Conservation (phyloP, 1,140 invertebrate species). For the Acyrthosiphon pisum region DNA sequence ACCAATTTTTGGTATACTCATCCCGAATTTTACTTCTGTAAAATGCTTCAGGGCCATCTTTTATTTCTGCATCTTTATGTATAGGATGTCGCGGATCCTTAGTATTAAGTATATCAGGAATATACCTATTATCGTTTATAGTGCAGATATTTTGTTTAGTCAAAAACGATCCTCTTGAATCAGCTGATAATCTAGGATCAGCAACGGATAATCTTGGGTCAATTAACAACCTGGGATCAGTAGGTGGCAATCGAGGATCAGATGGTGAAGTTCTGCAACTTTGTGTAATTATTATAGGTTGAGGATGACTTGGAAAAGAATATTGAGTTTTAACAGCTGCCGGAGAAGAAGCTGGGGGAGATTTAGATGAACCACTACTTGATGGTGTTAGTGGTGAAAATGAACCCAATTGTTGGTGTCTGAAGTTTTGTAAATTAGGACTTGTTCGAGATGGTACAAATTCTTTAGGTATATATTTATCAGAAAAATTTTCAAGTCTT, state of each 20-base stretch:
- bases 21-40: slow-evolving; percentile 52
- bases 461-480: slow-evolving; percentile 82
- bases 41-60: slow-evolving; percentile 55
- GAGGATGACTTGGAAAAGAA: slow-evolving; percentile 80
- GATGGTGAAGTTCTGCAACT: slow-evolving; percentile 32
- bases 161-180: slow-evolving; percentile 53
- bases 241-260: background rate
- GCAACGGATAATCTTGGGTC: slow-evolving; percentile 24
- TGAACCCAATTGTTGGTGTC: slow-evolving; percentile 59
- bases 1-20: slow-evolving; percentile 54
- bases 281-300: slow-evolving; percentile 59
- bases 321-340: slow-evolving; percentile 75
- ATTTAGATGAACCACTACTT: slow-evolving; percentile 57
- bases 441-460: slow-evolving; percentile 63
- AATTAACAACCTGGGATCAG: slow-evolving; percentile 37
- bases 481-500: slow-evolving; percentile 85
- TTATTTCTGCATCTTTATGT: slow-evolving; percentile 53
- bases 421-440: slow-evolving; percentile 58
- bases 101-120: slow-evolving; percentile 51
- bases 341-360: slow-evolving; percentile 57
- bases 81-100: slow-evolving; percentile 54
- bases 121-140: slow-evolving; percentile 52
- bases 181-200: slow-evolving; percentile 47
- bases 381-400: slow-evolving; percentile 59
- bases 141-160: slow-evolving; percentile 54